Percentiles rank a stretch among this genome's conserved stretches.
Evolutionary conservation across 1,140 invertebrate species (phyloP).

Genomic region (Manduca sexta): DNA sequence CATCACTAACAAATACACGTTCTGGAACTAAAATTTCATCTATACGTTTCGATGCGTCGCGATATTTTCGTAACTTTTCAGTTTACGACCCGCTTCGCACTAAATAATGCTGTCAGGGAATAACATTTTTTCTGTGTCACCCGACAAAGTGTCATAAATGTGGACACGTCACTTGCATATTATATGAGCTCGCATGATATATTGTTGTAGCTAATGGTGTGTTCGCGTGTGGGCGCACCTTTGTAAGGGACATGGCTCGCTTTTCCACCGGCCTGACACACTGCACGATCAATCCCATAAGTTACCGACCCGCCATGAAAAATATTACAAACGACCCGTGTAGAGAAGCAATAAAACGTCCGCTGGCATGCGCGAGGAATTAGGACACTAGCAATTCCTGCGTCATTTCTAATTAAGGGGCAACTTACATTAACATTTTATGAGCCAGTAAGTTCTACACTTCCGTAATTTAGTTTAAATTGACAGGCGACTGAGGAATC

Average conservation of each 20-base stretch:
- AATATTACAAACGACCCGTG: too few relatives aligned
- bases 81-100: conserved; percentile 18
- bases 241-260: conserved; percentile 10
- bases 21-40: not conserved
- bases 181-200: conserved; percentile 59
- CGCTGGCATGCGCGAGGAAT: too few relatives aligned
- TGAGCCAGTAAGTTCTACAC: too few relatives aligned
- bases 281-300: not conserved
- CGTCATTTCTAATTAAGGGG: too few relatives aligned
- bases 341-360: too few relatives aligned
- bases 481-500: too few relatives aligned
- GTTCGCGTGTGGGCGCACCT: conserved; percentile 56
- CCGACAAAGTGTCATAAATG: conserved; percentile 53
- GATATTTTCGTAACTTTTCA: conserved; percentile 10
- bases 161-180: conserved; percentile 56
- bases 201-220: conserved; percentile 53
- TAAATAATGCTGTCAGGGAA: conserved; percentile 40
- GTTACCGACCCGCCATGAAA: not conserved
- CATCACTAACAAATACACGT: too few relatives aligned
- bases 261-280: not conserved
- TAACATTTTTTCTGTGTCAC: conserved; percentile 44
- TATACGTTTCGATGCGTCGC: not conserved
- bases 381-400: too few relatives aligned
- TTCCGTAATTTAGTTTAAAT: too few relatives aligned
- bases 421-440: too few relatives aligned